phyloP scores from a whole-genome alignment of 2,113 vertebrate genomes.

The Oostethus manadensis region DNA sequence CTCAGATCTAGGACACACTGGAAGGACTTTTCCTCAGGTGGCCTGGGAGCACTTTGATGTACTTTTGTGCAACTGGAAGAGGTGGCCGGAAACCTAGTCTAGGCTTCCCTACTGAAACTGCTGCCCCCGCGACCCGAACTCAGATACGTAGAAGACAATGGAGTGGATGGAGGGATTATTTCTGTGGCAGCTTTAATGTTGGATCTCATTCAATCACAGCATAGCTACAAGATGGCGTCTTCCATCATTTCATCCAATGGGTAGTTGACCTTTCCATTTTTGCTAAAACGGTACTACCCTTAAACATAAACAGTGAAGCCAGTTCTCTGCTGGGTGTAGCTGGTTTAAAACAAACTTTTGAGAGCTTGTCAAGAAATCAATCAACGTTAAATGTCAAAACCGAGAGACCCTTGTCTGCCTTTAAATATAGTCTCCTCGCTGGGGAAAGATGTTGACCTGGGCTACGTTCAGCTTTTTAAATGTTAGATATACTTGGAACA shows the following conservation, averaged over 20 bases:
- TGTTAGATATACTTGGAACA: slow-evolving; percentile 6
- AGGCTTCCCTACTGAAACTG: too few species aligned
- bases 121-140: too few species aligned
- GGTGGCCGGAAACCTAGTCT: too few species aligned
- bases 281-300: neutral
- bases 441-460: slow-evolving; percentile 3
- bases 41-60: too few species aligned
- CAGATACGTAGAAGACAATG: too few species aligned
- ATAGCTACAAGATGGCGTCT: too few species aligned
- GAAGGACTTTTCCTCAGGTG: too few species aligned
- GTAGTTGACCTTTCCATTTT: neutral
- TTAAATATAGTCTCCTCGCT: neutral
- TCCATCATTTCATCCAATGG: neutral
- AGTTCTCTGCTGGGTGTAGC: neutral
- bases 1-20: too few species aligned
- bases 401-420: slow-evolving; percentile 1
- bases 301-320: neutral
- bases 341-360: neutral
- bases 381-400: neutral
- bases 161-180: too few species aligned
- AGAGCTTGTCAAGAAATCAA: neutral
- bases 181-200: too few species aligned
- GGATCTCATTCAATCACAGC: too few species aligned
- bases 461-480: slow-evolving; percentile 7
- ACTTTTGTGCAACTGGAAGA: too few species aligned